Conservation (phyloP, 2,113 vertebrate genomes). For the Natator depressus region DNA sequence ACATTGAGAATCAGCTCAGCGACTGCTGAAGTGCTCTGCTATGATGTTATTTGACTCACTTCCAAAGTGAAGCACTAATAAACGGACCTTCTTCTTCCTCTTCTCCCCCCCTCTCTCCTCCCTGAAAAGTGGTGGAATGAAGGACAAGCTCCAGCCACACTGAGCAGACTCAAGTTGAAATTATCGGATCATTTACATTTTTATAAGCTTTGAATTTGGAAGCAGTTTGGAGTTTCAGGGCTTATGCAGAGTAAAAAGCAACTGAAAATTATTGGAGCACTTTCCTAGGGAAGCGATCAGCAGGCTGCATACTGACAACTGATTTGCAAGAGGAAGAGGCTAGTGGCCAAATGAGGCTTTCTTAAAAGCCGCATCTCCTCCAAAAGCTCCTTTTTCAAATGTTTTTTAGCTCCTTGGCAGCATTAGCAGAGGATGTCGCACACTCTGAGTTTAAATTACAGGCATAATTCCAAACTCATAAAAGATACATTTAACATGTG, state of each 20-base stretch:
- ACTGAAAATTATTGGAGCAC: conserved; percentile 47
- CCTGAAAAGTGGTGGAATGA: conserved; percentile 41
- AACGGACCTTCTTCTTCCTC: conserved; percentile 30
- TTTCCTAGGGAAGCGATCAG: conserved; percentile 27
- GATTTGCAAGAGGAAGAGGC: not conserved
- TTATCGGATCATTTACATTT: conserved; percentile 72
- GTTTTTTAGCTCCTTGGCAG: conserved; percentile 29
- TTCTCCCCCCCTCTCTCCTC: not conserved
- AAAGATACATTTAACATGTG: conserved; percentile 60
- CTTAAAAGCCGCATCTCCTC: conserved; percentile 8
- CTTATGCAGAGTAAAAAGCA: conserved; percentile 31
- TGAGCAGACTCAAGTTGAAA: conserved; percentile 65
- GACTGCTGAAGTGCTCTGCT: conserved; percentile 59
- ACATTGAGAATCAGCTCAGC: conserved; percentile 27
- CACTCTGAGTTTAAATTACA: conserved; percentile 58
- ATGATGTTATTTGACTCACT: conserved; percentile 53
- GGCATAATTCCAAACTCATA: conserved; percentile 58
- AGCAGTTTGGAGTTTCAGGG: conserved; percentile 11
- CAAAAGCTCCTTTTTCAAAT: conserved; percentile 2
- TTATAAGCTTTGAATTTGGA: conserved; percentile 64
- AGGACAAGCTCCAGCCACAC: conserved; percentile 57
- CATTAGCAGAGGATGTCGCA: conserved; percentile 57
- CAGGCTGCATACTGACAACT: not conserved
- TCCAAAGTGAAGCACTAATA: conserved; percentile 66
- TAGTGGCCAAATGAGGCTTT: not conserved